Percentiles rank a stretch among this genome's conserved stretches.
These are phyloP conservation scores for Cheilosia scutellata DNA, from an alignment of 2,888 invertebrate genomes.

Conservation along the genomic window DNA sequence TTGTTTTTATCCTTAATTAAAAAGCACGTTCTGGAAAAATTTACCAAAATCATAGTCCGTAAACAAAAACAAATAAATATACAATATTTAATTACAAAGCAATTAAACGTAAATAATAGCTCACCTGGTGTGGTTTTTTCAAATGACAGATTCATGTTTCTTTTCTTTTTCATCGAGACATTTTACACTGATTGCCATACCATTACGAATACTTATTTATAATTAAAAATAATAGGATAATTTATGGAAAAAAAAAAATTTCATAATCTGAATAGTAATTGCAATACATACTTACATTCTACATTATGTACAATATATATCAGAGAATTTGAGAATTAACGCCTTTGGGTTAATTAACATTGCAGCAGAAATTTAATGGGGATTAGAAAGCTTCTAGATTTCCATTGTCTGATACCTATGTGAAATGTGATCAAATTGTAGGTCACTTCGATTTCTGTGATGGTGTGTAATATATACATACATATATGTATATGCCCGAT, in stretches of 20 bases:
- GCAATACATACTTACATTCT: too few species aligned
- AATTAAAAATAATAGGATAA: not conserved
- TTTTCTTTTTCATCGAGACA: not conserved
- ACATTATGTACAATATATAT: too few species aligned
- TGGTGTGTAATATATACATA: too few species aligned
- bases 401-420: too few species aligned
- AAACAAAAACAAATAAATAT: not conserved
- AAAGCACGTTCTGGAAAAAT: not conserved
- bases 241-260: too few species aligned
- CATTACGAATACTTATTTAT: not conserved
- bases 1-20: not conserved
- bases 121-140: slow-evolving; percentile 4
- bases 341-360: too few species aligned
- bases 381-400: too few species aligned
- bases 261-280: not conserved
- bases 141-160: not conserved
- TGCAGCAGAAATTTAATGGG: too few species aligned
- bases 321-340: too few species aligned
- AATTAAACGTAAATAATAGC: slow-evolving; percentile 1
- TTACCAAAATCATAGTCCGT: not conserved
- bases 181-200: not conserved
- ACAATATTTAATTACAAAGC: not conserved
- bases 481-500: too few species aligned
- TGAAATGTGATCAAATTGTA: too few species aligned
- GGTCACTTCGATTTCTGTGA: too few species aligned